phyloP scores from a whole-genome alignment of 2,797 vertebrate species.

The Lutjanus campechanus region DNA sequence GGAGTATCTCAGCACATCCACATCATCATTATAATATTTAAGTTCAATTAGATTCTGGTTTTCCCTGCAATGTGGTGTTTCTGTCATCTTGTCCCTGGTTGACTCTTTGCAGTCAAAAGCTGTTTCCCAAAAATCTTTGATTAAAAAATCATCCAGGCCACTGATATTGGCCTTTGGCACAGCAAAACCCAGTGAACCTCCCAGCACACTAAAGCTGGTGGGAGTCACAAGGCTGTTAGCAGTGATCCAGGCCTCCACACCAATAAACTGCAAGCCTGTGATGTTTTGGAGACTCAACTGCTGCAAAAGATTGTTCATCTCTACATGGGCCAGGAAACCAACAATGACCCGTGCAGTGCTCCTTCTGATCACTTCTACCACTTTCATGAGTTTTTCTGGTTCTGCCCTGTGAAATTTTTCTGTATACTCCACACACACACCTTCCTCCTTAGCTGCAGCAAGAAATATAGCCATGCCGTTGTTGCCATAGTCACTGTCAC shows the following conservation, averaged over 20 bases:
- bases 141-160: constrained; percentile 76
- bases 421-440: constrained; percentile 82
- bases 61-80: constrained; percentile 54
- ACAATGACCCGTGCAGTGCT: constrained; percentile 82
- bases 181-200: constrained; percentile 83
- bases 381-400: constrained; percentile 75
- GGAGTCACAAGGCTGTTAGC: constrained; percentile 82
- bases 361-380: constrained; percentile 79
- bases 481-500: constrained; percentile 86
- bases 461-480: constrained; percentile 85
- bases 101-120: constrained; percentile 62
- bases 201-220: constrained; percentile 76
- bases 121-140: constrained; percentile 78
- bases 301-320: constrained; percentile 81
- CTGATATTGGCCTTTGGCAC: constrained; percentile 79
- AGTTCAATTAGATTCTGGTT: constrained; percentile 68
- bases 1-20: constrained; percentile 79
- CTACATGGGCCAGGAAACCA: constrained; percentile 78
- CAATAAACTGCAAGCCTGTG: constrained; percentile 83
- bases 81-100: neutral
- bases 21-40: constrained; percentile 74
- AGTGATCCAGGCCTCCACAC: constrained; percentile 86
- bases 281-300: constrained; percentile 78
- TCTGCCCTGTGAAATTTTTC: constrained; percentile 80
- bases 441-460: constrained; percentile 76